phyloP scores from a whole-genome alignment of 2,797 vertebrate species.

The Artibeus jamaicensis region DNA sequence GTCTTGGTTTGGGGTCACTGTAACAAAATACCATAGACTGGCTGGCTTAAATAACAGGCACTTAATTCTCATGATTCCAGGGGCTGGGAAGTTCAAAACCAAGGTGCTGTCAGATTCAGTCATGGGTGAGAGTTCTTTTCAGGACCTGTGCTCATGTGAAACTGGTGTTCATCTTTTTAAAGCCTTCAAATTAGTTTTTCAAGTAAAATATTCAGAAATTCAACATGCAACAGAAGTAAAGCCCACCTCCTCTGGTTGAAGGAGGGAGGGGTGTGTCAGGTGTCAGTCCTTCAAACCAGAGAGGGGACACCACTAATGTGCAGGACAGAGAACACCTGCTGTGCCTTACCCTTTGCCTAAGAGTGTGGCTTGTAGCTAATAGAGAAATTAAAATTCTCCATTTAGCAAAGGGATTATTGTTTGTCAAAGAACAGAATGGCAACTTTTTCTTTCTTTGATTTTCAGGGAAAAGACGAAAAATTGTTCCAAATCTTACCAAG shows the following conservation, averaged over 20 bases:
- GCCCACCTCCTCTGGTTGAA: background rate
- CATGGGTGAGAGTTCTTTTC: background rate
- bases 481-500: background rate
- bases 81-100: background rate
- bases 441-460: background rate
- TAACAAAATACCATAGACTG: background rate
- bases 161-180: background rate
- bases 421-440: background rate
- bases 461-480: background rate
- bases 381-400: background rate
- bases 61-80: background rate
- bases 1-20: background rate
- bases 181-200: background rate
- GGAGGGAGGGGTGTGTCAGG: background rate
- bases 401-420: background rate
- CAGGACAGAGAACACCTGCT: background rate
- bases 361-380: background rate
- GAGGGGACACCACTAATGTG: background rate
- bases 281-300: background rate
- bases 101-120: background rate
- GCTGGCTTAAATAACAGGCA: background rate
- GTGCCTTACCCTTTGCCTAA: background rate
- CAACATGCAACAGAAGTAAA: background rate
- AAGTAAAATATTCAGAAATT: background rate
- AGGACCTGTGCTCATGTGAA: background rate